phyloP scores from a whole-genome alignment of 2,113 vertebrate genomes.

The Zosterops japonicus region DNA sequence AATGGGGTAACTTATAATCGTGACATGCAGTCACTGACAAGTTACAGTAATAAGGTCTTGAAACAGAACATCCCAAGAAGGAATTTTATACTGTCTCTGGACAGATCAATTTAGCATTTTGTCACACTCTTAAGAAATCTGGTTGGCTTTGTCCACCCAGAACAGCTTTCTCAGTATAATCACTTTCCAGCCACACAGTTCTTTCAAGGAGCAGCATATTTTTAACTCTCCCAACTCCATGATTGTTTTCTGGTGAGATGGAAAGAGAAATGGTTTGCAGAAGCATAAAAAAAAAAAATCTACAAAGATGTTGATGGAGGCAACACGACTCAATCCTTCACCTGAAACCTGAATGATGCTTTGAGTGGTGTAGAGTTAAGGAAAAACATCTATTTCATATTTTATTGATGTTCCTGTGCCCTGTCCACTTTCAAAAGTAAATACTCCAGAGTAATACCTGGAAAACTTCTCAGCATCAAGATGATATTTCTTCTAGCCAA shows the following conservation, averaged over 20 bases:
- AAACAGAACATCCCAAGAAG: constrained; percentile 6
- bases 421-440: background rate
- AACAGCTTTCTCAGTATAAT: background rate
- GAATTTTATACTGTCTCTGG: constrained; percentile 14
- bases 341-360: background rate
- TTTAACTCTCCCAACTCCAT: background rate
- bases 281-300: constrained; percentile 4
- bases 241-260: background rate
- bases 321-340: background rate
- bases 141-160: background rate
- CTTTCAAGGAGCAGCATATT: background rate
- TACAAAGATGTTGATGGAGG: background rate
- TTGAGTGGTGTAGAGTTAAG: background rate
- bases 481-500: background rate
- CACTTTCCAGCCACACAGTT: background rate
- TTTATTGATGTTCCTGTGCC: background rate
- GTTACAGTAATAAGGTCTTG: constrained; percentile 14
- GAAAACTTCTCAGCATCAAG: background rate
- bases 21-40: background rate
- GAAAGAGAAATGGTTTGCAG: background rate
- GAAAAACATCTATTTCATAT: background rate
- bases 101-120: constrained; percentile 25
- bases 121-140: background rate
- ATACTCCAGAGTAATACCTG: background rate
- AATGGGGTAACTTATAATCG: constrained; percentile 15